Conservation (phyloP, 2,113 vertebrate species). For the Piliocolobus tephrosceles region DNA sequence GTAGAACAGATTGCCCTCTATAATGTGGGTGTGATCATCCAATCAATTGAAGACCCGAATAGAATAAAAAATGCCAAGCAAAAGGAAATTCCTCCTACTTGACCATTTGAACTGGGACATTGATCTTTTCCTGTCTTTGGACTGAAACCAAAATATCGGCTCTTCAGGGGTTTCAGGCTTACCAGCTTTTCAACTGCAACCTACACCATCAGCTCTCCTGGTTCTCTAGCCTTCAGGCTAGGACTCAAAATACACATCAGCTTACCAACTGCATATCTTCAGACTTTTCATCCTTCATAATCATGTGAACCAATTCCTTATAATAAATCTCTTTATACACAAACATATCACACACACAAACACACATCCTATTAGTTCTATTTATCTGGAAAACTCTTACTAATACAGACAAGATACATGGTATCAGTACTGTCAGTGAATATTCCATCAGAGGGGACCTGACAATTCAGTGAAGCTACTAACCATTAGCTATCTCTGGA, state of each 20-base stretch:
- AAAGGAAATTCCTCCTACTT: not conserved
- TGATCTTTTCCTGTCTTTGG: not conserved
- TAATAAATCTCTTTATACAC: not conserved
- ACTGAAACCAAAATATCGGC: not conserved
- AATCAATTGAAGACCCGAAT: not conserved
- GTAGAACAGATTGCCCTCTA: not conserved
- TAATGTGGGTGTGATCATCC: not conserved
- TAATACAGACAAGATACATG: not conserved
- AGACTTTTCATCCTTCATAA: not conserved
- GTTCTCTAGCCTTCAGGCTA: not conserved
- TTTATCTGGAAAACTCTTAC: not conserved
- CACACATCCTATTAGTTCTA: not conserved
- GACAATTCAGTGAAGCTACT: not conserved
- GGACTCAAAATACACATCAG: accelerated
- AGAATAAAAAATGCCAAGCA: not conserved
- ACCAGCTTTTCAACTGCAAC: not conserved
- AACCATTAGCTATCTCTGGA: not conserved
- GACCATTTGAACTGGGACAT: not conserved
- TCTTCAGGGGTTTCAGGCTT: not conserved
- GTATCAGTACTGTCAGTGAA: not conserved
- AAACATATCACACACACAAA: too few species aligned
- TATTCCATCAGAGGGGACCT: not conserved
- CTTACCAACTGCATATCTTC: too few species aligned
- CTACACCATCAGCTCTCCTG: accelerated
- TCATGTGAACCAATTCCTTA: not conserved